Evolutionary conservation across 2,888 invertebrate species (phyloP), one percentile per base, ranked within the genome.

Genomic region (Elysia crispata): DNA sequence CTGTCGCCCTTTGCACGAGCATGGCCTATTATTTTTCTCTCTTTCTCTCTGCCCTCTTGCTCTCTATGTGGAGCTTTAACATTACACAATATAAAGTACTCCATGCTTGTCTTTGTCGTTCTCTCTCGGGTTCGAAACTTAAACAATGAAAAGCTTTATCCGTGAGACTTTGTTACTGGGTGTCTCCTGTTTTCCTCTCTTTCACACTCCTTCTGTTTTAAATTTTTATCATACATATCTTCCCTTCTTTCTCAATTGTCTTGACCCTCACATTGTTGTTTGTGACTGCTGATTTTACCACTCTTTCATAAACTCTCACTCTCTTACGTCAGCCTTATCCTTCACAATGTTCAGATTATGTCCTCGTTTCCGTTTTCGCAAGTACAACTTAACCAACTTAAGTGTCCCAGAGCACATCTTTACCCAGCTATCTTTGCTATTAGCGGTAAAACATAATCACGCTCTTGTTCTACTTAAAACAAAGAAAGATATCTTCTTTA

Each of bases 231-330:
- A n/a, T 49, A 18, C 50, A 11, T 8, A 1, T 33, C 30, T 70
- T n/a, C 31, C 60, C 33, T 20, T 57, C 78, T 30, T 28, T 25
- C 50, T 33, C 6, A 33, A n/a, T 70, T 18, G 23, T 64, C 60
- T 25, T 78, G 64, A 28, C 62, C 70, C 81, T 82, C 76, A 77
- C 80, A 3, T 20, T 60, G 60, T 60, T 60, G 0, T 50, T 57
- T 25, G 1, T 31, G 60, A 15, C 30, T 62, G 20, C 30, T 60
- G n/a, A 25, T 8, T 23, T 54, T 25, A 15, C n/a, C 49, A 20
- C 23, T 62, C 62, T 64, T 20, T 76, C 54, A 33, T 13, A 31
- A 41, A 28, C 20, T 49, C 54, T 76, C 23, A 62, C 54, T 49
- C 20, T 64, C 49, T 64, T 11, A 1, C 76, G 15, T 41, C 25